These are phyloP conservation scores for Condylura cristata DNA, from an alignment of 2,113 vertebrate genomes.

Conservation along the genomic window DNA sequence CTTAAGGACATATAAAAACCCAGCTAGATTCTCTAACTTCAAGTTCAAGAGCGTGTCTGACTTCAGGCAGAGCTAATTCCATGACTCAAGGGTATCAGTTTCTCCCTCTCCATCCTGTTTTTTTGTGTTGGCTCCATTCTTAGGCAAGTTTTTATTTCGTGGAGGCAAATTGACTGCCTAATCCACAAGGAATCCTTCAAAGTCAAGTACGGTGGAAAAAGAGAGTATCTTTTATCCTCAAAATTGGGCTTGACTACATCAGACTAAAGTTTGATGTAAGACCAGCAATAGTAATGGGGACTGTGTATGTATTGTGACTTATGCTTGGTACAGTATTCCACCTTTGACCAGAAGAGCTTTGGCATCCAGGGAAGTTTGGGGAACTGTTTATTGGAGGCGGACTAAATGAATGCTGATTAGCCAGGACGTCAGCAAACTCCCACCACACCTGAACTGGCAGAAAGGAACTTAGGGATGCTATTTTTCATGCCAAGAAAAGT, in stretches of 20 bases:
- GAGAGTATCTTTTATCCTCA: not conserved
- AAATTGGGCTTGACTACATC: not conserved
- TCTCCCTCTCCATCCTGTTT: not conserved
- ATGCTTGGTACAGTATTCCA: not conserved
- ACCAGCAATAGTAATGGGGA: not conserved
- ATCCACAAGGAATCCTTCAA: not conserved
- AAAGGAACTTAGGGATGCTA: not conserved
- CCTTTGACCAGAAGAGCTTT: not conserved
- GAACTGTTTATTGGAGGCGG: not conserved
- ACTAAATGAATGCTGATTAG: not conserved
- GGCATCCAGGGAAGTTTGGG: not conserved
- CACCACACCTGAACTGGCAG: not conserved
- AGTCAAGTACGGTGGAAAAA: not conserved
- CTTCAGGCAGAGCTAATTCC: not conserved
- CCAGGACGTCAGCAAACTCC: fast-evolving
- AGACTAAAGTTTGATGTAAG: too few relatives aligned
- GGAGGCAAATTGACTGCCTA: not conserved
- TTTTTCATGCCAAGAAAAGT: not conserved
- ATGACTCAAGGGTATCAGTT: not conserved
- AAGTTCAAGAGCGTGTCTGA: not conserved
- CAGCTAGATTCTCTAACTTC: not conserved
- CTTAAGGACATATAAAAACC: not conserved
- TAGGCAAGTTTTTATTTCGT: not conserved
- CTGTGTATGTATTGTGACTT: not conserved
- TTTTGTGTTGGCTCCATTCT: not conserved